phyloP scores from a whole-genome alignment of 2,797 vertebrate genomes.

The Eidolon dupreanum region DNA sequence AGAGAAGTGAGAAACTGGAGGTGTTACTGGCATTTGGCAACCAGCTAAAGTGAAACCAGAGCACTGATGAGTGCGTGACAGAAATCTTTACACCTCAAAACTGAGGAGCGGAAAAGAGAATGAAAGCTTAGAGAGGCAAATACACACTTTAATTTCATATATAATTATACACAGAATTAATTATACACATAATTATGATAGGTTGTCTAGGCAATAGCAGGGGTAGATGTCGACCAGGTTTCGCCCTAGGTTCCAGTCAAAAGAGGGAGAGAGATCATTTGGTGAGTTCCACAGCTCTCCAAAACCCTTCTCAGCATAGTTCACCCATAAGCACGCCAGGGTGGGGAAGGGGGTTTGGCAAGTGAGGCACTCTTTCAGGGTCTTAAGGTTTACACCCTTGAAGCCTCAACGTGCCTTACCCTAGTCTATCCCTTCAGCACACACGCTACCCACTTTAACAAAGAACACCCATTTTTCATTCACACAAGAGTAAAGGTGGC shows the following conservation, averaged over 20 bases:
- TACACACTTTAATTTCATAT: neutral
- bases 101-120: neutral
- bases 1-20: neutral
- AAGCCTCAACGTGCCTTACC: neutral
- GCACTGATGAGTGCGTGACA: neutral
- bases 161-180: neutral
- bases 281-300: neutral
- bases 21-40: neutral
- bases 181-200: neutral
- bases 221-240: neutral
- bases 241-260: neutral
- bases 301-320: neutral
- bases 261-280: neutral
- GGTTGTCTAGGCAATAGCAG: neutral
- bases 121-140: neutral
- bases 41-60: neutral
- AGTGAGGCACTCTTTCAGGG: neutral
- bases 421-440: neutral
- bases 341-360: neutral
- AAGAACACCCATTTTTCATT: neutral
- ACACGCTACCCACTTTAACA: neutral
- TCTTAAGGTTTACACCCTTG: neutral
- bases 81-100: neutral
- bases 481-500: neutral
- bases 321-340: neutral